Conservation (phyloP, 1,140 invertebrate species). For the Oedothorax gibbosus region DNA sequence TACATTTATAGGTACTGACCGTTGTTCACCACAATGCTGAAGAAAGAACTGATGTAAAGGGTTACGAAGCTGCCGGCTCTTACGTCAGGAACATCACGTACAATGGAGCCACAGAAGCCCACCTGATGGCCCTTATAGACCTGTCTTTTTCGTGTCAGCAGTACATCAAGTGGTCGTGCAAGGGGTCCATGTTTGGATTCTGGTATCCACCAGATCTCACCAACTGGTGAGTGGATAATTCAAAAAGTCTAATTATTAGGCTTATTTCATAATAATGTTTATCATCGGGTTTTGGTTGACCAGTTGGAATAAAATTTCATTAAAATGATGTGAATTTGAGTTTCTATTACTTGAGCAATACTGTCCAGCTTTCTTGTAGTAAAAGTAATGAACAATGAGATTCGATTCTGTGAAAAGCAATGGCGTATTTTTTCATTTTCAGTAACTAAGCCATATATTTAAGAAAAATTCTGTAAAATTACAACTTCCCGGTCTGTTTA, state of each 20-base stretch:
- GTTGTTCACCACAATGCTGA: constrained; percentile 64
- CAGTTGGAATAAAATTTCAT: too few relatives aligned
- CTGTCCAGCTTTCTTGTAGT: too few relatives aligned
- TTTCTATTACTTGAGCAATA: too few relatives aligned
- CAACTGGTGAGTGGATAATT: constrained; percentile 54
- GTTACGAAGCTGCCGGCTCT: constrained; percentile 63
- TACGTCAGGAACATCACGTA: constrained; percentile 63
- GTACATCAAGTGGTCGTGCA: constrained; percentile 64
- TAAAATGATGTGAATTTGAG: too few relatives aligned
- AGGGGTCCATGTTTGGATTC: constrained; percentile 64
- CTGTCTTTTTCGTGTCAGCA: constrained; percentile 64
- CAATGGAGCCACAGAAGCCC: constrained; percentile 21
- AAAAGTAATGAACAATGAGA: too few relatives aligned
- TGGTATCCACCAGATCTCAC: constrained; percentile 63
- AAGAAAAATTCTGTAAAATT: too few relatives aligned
- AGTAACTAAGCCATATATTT: too few relatives aligned
- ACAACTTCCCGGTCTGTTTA: too few relatives aligned
- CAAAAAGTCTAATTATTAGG: too few relatives aligned
- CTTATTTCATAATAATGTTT: not conserved
- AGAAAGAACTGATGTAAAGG: constrained; percentile 49
- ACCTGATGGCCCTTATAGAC: constrained; percentile 63
- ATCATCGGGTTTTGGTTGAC: too few relatives aligned
- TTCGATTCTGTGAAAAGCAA: too few relatives aligned
- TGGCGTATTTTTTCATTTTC: too few relatives aligned
- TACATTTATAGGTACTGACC: constrained; percentile 27